These are phyloP conservation scores for Otus scops DNA, from an alignment of 2,797 vertebrate genomes.

Conservation along the genomic window DNA sequence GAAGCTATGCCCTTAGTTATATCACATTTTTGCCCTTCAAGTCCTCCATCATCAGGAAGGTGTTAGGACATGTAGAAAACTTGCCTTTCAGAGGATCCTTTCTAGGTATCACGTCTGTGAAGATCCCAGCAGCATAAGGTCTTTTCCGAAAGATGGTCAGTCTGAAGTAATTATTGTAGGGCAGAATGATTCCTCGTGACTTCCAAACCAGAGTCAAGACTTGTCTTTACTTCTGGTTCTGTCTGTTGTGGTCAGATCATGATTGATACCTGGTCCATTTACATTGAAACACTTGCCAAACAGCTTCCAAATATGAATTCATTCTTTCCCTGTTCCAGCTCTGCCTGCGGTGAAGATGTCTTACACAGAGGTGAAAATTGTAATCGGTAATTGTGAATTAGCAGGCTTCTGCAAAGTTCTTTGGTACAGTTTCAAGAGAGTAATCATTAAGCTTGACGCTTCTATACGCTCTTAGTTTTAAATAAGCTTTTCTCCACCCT, in stretches of 20 bases:
- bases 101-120: background rate
- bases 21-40: background rate
- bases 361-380: background rate
- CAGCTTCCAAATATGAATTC: background rate
- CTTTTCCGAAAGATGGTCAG: background rate
- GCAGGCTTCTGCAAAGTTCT: background rate
- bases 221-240: background rate
- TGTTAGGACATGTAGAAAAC: background rate
- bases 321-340: accelerated
- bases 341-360: background rate
- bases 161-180: background rate
- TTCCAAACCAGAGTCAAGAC: background rate
- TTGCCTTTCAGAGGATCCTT: background rate
- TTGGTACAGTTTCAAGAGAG: background rate
- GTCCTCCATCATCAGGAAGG: background rate
- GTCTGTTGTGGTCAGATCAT: background rate
- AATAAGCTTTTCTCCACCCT: background rate
- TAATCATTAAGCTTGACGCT: background rate
- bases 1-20: background rate
- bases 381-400: background rate
- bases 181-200: background rate
- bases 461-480: background rate
- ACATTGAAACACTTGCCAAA: background rate
- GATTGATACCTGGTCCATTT: background rate
- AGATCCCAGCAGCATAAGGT: background rate